Evolutionary conservation across 2,888 invertebrate genomes (phyloP), one percentile per base, ranked within the genome.

Genomic region (Drosophila sordidula): DNA sequence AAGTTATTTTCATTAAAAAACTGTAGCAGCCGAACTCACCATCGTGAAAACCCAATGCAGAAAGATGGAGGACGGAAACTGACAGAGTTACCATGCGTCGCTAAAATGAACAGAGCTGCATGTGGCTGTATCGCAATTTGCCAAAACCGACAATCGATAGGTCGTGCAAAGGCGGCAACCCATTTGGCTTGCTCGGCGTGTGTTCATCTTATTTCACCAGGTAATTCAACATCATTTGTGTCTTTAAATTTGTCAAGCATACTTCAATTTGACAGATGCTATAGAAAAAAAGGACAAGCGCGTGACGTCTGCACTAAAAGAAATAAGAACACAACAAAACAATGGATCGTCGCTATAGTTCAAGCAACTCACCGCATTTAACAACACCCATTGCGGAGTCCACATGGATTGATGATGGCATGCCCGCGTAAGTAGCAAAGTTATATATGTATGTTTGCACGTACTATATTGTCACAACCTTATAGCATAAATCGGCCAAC

Each of bases 31-130:
- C 72, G 90, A 81, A 90, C 92, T 90, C 90, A 92, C 92, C 92
- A 92, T 92, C 87, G 88, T 88, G 90, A 89, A 89, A 90, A 91
- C 76, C 89, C 83, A 89, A 89, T 89, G 84, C 89, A 89, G 90
- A 92, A 92, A 92, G 92, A 92, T 91, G 90, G 91, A 90, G 88
- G 88, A 58, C 91, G 92, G 92, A 92, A 91, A 90, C 81, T 69
- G 63, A 63, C 84, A 90, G 86, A 75, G 78, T 76, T 89, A 90
- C 91, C 91, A 91, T 54, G 52, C 50, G 6, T 51, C 22, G 0
- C 4, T 1, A 62, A 56, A 47, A 57, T 36, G n/a, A 2, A 6
- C 66, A 70, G 57, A 9, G 74, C 44, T 76, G 70, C 51, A 58
- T 29, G 6, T 2, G 2, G 8, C 2, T 34, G 5, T 14, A 71